These are phyloP conservation scores for Intellagama lesueurii DNA, from an alignment of 2,797 vertebrate genomes.

Conservation along the genomic window DNA sequence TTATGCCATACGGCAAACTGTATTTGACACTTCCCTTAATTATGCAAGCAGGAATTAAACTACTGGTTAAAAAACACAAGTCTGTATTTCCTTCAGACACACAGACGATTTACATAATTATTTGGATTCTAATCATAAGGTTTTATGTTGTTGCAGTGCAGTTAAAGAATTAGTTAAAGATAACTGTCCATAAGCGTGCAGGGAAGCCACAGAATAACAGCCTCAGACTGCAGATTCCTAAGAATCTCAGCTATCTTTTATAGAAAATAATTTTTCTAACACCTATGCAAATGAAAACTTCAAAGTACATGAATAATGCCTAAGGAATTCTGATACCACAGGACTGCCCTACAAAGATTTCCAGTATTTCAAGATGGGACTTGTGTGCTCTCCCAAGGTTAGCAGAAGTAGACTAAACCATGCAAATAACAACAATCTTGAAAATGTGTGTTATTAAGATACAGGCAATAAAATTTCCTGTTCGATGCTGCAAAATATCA, in stretches of 20 bases:
- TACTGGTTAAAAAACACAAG: not conserved
- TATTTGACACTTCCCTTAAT: not conserved
- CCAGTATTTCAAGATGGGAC: not conserved
- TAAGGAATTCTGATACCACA: not conserved
- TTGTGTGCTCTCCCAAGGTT: not conserved
- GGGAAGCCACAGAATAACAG: not conserved
- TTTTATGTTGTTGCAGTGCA: not conserved
- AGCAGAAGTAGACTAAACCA: not conserved
- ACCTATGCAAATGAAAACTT: not conserved
- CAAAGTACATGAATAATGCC: not conserved
- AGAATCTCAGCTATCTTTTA: not conserved
- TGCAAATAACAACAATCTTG: not conserved
- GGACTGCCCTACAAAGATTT: not conserved
- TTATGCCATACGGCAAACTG: not conserved
- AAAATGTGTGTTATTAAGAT: not conserved
- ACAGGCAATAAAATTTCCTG: not conserved
- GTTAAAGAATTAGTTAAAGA: not conserved
- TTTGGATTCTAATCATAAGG: not conserved
- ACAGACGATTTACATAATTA: not conserved
- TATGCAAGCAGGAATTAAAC: not conserved
- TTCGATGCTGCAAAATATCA: not conserved
- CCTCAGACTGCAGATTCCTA: not conserved
- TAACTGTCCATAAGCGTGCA: not conserved
- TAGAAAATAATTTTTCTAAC: not conserved
- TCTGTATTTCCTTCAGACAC: not conserved